Evolutionary conservation across 1,140 invertebrate species (phyloP).

Genomic region (Anastrepha obliqua): DNA sequence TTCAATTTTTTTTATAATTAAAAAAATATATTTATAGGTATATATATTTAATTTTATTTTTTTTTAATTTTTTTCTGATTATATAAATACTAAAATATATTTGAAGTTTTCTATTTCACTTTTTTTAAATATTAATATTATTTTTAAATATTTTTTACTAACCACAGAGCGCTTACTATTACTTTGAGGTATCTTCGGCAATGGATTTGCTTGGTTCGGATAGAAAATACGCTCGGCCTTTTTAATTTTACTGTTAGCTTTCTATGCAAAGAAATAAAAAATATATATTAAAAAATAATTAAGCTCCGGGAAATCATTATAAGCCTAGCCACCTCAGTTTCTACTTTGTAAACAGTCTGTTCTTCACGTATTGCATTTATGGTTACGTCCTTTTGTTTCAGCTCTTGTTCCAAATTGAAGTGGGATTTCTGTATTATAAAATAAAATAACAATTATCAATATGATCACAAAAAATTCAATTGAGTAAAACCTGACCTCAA

Average conservation of each 20-base stretch:
- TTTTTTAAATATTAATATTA: no score
- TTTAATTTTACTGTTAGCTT: background rate
- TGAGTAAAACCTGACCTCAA: background rate
- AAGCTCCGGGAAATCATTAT: background rate
- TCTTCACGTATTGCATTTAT: background rate
- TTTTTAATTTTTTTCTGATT: no score
- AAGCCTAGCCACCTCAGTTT: slow-evolving; percentile 1
- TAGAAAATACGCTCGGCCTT: slow-evolving; percentile 6
- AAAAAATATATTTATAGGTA: no score
- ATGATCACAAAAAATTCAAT: background rate
- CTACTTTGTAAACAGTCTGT: background rate
- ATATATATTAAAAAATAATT: background rate
- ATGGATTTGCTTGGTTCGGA: background rate
- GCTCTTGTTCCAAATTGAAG: background rate
- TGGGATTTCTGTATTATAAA: background rate
- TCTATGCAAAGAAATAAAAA: background rate
- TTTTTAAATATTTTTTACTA: background rate
- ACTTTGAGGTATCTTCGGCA: background rate
- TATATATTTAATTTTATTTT: no score
- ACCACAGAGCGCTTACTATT: background rate
- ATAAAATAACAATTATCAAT: background rate
- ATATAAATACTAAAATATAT: no score
- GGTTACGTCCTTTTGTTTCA: background rate
- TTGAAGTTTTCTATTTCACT: no score
- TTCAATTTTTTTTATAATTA: background rate